Evolutionary conservation across 2,888 invertebrate genomes (phyloP).

Genomic region (Bunonema sp.): DNA sequence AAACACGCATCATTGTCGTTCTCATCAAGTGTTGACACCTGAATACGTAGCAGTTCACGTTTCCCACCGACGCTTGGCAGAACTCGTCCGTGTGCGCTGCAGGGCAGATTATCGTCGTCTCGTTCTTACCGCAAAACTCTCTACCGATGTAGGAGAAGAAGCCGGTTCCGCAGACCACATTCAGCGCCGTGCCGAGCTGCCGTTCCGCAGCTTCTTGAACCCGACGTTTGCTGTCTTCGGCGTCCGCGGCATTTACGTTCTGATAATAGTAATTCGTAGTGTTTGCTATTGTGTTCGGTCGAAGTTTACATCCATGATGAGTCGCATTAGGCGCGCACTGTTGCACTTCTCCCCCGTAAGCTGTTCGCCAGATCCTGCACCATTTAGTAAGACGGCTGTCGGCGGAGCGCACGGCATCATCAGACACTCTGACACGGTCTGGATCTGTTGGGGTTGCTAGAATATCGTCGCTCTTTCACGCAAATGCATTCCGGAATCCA

Average conservation of each 20-base stretch:
- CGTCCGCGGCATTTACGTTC: constrained; percentile 4
- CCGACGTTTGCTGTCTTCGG: constrained; percentile 14
- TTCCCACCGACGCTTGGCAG: constrained; percentile 3
- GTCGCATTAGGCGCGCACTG: constrained; percentile 7
- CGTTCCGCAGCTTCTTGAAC: constrained; percentile 12
- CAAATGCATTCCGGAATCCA: no score
- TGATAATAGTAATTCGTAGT: neutral
- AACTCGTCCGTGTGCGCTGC: constrained; percentile 17
- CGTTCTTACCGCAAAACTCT: no score
- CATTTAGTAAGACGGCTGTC: no score
- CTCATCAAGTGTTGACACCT: no score
- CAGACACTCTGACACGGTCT: no score
- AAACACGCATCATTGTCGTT: no score
- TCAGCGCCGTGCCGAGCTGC: constrained; percentile 15
- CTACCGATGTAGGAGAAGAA: constrained; percentile 21
- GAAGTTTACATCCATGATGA: constrained; percentile 10
- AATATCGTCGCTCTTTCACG: no score
- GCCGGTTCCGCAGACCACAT: constrained; percentile 21
- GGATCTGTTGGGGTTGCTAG: no score
- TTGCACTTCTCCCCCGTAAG: constrained; percentile 25
- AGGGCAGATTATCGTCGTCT: no score
- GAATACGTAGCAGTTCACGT: constrained; percentile 19
- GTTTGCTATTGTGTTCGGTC: neutral
- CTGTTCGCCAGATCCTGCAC: no score
- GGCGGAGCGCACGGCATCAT: no score